These are phyloP conservation scores for Lasioglossum lativentre DNA, from an alignment of 2,888 invertebrate species.

Conservation along the genomic window DNA sequence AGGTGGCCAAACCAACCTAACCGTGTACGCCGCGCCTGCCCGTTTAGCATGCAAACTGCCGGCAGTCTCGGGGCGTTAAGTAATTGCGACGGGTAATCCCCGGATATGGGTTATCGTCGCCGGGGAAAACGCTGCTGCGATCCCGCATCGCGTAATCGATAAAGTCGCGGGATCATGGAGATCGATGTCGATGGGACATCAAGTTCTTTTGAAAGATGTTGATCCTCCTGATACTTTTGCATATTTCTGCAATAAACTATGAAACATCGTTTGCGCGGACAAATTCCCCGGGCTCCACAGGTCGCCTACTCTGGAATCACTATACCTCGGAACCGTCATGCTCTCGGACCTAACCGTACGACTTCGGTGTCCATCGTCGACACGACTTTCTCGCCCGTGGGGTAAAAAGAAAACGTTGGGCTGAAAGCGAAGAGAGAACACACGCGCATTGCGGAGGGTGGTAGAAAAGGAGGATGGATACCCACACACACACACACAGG, in stretches of 20 bases:
- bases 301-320: not conserved
- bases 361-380: not conserved
- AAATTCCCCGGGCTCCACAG: not conserved
- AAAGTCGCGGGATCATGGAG: not conserved
- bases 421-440: constrained; percentile 9
- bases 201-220: not conserved
- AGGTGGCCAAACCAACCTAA: constrained; percentile 30
- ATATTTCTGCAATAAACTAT: not conserved
- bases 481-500: not conserved
- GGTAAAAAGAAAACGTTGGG: not conserved
- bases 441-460: not conserved
- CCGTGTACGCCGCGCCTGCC: constrained; percentile 38
- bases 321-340: not conserved
- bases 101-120: constrained; percentile 79
- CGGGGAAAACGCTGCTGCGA: constrained; percentile 39
- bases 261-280: not conserved
- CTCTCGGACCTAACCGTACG: not conserved
- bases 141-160: constrained; percentile 32
- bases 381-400: constrained; percentile 10
- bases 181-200: not conserved
- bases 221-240: not conserved
- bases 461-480: not conserved
- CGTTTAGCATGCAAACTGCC: constrained; percentile 79
- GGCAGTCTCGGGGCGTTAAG: constrained; percentile 74
- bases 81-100: constrained; percentile 79